phyloP scores from a whole-genome alignment of 2,888 invertebrate genomes.

The Platypus cylindrus region DNA sequence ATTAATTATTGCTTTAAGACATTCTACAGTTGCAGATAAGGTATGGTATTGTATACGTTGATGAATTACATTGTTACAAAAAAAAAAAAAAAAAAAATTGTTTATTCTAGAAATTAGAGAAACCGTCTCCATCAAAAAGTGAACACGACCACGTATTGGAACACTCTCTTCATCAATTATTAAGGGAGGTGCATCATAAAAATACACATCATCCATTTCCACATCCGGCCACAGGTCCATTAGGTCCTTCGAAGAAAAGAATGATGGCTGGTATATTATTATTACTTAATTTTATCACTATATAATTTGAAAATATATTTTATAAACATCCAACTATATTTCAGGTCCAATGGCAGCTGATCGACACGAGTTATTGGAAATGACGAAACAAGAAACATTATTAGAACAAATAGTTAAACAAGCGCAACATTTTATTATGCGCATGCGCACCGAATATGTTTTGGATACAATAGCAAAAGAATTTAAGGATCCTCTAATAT shows the following conservation, averaged over 20 bases:
- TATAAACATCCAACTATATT: constrained; percentile 11
- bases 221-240: constrained; percentile 85
- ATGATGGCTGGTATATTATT: constrained; percentile 59
- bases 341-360: constrained; percentile 77
- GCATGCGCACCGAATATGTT: constrained; percentile 82
- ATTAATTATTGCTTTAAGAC: constrained; percentile 65
- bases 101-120: constrained; percentile 32
- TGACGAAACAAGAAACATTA: constrained; percentile 85
- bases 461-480: constrained; percentile 86
- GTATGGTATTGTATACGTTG: constrained; percentile 6
- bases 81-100: no score
- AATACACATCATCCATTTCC: constrained; percentile 91
- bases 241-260: constrained; percentile 85
- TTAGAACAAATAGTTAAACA: constrained; percentile 92
- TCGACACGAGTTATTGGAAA: constrained; percentile 72
- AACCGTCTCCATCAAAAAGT: constrained; percentile 40
- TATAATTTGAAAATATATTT: constrained; percentile 1
- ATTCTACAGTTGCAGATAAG: constrained; percentile 57
- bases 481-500: constrained; percentile 88
- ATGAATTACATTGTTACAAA: no score
- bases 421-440: constrained; percentile 89
- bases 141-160: constrained; percentile 96
- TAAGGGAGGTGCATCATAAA: constrained; percentile 83
- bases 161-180: constrained; percentile 86
- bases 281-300: neutral